phyloP scores from a whole-genome alignment of 2,113 vertebrate species.

The Mormoops blainvillei region DNA sequence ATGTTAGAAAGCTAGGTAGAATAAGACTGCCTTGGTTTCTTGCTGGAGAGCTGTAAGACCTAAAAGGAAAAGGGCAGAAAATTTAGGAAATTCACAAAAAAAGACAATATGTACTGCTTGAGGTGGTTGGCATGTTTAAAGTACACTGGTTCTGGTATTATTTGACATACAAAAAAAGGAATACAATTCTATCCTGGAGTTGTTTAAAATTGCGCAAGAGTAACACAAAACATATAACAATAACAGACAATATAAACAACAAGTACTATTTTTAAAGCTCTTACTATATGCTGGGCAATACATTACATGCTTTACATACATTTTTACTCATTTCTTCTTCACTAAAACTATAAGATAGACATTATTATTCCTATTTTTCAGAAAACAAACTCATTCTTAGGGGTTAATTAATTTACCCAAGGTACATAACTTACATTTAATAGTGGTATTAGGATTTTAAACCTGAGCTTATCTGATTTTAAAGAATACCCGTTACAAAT shows the following conservation, averaged over 20 bases:
- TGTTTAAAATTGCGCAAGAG: background rate
- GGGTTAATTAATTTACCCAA: background rate
- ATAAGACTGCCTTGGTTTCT: background rate
- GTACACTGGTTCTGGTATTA: background rate
- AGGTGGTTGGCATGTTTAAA: background rate
- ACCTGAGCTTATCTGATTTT: background rate
- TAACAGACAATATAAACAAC: background rate
- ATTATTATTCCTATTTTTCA: background rate
- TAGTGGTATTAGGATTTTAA: background rate
- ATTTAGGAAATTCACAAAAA: background rate
- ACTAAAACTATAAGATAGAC: background rate
- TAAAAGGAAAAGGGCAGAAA: background rate
- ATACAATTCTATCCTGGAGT: background rate
- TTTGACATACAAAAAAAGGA: background rate
- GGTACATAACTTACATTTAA: background rate
- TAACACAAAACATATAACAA: background rate
- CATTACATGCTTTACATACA: background rate
- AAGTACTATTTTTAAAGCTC: background rate
- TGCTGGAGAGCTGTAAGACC: background rate
- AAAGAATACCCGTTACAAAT: background rate
- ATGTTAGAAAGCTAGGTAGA: background rate
- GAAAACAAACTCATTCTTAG: background rate
- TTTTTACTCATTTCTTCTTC: slow-evolving; percentile 1
- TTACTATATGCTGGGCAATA: background rate
- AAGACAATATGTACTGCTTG: background rate